phyloP scores from a whole-genome alignment of 2,888 invertebrate genomes.

The Agapostemon virescens region DNA sequence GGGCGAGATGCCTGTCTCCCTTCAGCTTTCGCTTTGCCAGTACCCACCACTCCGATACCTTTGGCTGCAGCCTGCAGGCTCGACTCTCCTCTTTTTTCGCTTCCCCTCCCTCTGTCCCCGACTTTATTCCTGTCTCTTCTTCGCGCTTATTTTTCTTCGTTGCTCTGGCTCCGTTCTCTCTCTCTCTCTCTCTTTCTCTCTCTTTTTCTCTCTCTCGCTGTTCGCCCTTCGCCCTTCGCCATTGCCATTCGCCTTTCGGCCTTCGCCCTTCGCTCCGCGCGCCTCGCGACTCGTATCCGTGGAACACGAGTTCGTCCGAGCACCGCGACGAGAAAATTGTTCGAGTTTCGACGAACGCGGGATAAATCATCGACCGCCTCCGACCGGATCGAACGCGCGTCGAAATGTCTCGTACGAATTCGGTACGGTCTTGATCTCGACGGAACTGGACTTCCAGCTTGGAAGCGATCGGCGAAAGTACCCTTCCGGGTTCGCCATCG shows the following conservation, averaged over 20 bases:
- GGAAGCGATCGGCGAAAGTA: background rate
- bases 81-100: conserved; percentile 64
- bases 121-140: conserved; percentile 51
- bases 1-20: conserved; percentile 81
- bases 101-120: conserved; percentile 41
- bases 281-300: background rate
- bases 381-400: background rate
- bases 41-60: conserved; percentile 64
- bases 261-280: background rate
- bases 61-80: conserved; percentile 75
- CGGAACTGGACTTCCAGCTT: background rate
- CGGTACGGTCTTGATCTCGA: background rate
- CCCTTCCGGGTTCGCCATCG: background rate
- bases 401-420: background rate
- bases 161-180: conserved; percentile 15
- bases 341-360: background rate
- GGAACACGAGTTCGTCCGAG: background rate
- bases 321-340: background rate
- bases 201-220: too few relatives aligned
- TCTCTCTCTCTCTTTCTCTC: too few relatives aligned
- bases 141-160: conserved; percentile 41
- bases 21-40: conserved; percentile 76
- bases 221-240: background rate
- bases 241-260: background rate
- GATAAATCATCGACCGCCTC: background rate